Base-by-base conservation (phyloP, 1,140 invertebrate genomes). In the Cotesia glomerata region DNA sequence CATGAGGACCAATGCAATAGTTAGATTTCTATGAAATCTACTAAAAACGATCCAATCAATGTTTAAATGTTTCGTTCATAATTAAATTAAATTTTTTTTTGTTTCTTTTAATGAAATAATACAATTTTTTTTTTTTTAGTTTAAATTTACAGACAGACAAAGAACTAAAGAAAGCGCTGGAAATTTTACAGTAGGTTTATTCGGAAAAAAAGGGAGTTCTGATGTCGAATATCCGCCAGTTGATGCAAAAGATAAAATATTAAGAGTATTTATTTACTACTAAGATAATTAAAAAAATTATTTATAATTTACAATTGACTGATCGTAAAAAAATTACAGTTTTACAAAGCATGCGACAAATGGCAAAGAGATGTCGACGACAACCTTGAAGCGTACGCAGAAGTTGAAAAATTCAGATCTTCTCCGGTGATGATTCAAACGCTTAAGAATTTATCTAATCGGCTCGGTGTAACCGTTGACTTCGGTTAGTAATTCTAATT, bases 291-390 rank as follows among this genome's bases (percentile, higher is more conserved):
- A 51, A 34, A 35, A 36, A 56, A 32, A 32, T 39, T 11, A 56
- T 32, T 59, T 26, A 35, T 7, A 51, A 51, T 64, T 51, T 52
- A 35, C 34, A 51, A n/a, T 51, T 34, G 13, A 64, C 16, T 18
- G 59, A 39, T 59, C 3, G n/a, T 18, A 58, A 26, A 26, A 26
- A 54, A 14, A 32, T 72, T 75, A 65, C 34, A 81, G 76, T 81
- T 79, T 89, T 95, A 95, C 86, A 95, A 95, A 89, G 87, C 89
- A 73, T 95, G 94, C 88, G 85, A 88, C 73, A 90, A 89, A 81
- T 95, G 94, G 94, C 87, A 88, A 83, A 87, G 87, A 74, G 88
- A 92, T 81, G 91, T 97, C 58, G 91, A 95, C 79, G 90, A 93
- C 80, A 95, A 95, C 89, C 89, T 90, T 59, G 82, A 87, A 71